Evolutionary conservation across 2,113 vertebrate genomes (phyloP).

Genomic region (Bolborhynchus lineola): DNA sequence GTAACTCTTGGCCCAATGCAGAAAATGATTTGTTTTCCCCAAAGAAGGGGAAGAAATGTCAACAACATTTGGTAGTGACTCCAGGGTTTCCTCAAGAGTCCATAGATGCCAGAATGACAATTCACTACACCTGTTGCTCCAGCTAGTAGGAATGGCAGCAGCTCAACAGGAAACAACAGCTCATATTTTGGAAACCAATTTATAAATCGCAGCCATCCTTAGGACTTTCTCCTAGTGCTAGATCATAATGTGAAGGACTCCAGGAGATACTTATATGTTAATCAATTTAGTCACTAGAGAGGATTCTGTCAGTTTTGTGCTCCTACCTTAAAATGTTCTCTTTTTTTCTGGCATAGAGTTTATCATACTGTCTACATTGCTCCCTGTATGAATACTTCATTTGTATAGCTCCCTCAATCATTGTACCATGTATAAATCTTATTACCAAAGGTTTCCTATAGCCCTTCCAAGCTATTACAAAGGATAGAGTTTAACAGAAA

Average conservation of each 20-base stretch:
- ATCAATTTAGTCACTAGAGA: neutral
- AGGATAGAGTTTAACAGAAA: neutral
- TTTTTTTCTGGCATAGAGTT: rapidly evolving
- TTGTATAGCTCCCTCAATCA: neutral
- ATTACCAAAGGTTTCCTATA: neutral
- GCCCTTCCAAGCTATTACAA: neutral
- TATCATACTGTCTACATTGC: neutral
- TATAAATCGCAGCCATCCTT: neutral
- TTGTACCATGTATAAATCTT: neutral
- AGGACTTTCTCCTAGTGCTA: neutral
- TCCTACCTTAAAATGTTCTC: neutral
- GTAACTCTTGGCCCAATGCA: neutral
- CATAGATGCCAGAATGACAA: neutral
- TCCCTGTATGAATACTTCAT: neutral
- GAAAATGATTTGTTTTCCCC: neutral
- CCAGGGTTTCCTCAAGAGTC: neutral
- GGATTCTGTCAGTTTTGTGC: neutral
- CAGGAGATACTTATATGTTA: neutral
- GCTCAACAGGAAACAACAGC: neutral
- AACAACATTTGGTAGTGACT: neutral
- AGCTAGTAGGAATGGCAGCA: rapidly evolving
- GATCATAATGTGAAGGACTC: neutral
- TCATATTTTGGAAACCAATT: neutral
- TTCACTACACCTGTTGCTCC: neutral
- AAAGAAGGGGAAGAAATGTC: neutral